phyloP scores from a whole-genome alignment of 2,797 vertebrate species.

The Halcyon badia region DNA sequence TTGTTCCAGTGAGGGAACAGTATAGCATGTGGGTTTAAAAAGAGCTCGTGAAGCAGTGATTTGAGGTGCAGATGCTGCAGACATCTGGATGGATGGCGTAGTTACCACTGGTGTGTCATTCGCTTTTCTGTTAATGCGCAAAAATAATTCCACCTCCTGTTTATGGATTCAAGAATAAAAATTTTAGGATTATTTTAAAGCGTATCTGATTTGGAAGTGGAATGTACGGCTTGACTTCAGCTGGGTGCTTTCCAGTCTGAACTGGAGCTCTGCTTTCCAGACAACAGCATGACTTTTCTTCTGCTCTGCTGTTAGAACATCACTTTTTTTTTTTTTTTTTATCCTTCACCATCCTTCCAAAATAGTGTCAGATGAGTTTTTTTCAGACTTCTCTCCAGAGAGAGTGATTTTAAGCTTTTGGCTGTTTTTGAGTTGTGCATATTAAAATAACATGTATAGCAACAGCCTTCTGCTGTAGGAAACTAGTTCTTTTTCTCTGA shows the following conservation, averaged over 20 bases:
- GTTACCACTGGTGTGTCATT: slow-evolving; percentile 5
- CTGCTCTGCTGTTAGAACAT: slow-evolving; percentile 44
- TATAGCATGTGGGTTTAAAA: neutral
- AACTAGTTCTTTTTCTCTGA: slow-evolving; percentile 61
- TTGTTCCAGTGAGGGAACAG: neutral
- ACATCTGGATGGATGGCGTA: neutral
- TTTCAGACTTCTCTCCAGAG: slow-evolving; percentile 64
- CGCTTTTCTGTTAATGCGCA: neutral
- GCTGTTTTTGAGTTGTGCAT: slow-evolving; percentile 68
- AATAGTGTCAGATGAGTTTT: slow-evolving; percentile 63
- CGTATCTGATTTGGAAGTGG: slow-evolving; percentile 33
- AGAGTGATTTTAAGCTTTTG: slow-evolving; percentile 68
- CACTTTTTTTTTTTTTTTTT: neutral
- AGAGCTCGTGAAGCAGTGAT: neutral
- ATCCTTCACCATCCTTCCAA: slow-evolving; percentile 39
- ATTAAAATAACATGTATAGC: slow-evolving; percentile 68
- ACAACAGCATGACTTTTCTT: slow-evolving; percentile 51
- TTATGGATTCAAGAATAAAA: slow-evolving; percentile 12
- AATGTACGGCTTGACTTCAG: slow-evolving; percentile 29
- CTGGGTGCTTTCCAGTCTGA: slow-evolving; percentile 62
- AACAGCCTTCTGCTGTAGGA: slow-evolving; percentile 69
- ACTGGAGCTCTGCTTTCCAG: slow-evolving; percentile 56
- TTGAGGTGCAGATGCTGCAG: slow-evolving; percentile 36
- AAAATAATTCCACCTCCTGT: slow-evolving; percentile 6
- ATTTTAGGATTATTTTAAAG: slow-evolving; percentile 40